These are phyloP conservation scores for Festucalex cinctus DNA, from an alignment of 2,113 vertebrate genomes.

Conservation along the genomic window DNA sequence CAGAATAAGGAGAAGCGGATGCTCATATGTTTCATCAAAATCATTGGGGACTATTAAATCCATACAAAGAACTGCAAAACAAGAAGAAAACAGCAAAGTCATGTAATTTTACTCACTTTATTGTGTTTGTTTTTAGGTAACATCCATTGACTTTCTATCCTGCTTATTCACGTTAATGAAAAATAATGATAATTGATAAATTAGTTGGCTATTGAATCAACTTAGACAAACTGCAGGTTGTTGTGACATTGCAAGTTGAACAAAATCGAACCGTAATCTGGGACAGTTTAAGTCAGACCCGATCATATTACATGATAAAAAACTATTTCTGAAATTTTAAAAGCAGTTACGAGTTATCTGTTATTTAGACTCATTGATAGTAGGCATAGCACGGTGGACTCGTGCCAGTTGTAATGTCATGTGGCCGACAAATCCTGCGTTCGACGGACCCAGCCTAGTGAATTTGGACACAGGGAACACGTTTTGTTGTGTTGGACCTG, in stretches of 20 bases:
- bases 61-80: constrained; percentile 59
- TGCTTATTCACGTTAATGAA: background rate
- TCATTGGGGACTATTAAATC: constrained; percentile 62
- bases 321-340: too few species aligned
- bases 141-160: background rate
- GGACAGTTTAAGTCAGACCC: background rate
- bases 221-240: background rate
- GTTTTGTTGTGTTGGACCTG: too few species aligned
- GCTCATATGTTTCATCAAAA: constrained; percentile 57
- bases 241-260: background rate
- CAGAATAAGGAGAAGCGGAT: constrained; percentile 70
- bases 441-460: too few species aligned
- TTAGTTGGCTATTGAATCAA: background rate
- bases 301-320: background rate
- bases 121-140: background rate
- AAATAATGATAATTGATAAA: background rate
- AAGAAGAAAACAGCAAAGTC: background rate
- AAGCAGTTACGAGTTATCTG: too few species aligned
- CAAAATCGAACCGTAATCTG: background rate
- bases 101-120: background rate
- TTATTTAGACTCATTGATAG: too few species aligned
- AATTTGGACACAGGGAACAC: too few species aligned
- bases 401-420: too few species aligned
- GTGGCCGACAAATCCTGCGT: too few species aligned
- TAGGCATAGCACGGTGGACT: too few species aligned